These are phyloP conservation scores for Aplodontia rufa DNA, from an alignment of 2,113 vertebrate species.

Conservation along the genomic window DNA sequence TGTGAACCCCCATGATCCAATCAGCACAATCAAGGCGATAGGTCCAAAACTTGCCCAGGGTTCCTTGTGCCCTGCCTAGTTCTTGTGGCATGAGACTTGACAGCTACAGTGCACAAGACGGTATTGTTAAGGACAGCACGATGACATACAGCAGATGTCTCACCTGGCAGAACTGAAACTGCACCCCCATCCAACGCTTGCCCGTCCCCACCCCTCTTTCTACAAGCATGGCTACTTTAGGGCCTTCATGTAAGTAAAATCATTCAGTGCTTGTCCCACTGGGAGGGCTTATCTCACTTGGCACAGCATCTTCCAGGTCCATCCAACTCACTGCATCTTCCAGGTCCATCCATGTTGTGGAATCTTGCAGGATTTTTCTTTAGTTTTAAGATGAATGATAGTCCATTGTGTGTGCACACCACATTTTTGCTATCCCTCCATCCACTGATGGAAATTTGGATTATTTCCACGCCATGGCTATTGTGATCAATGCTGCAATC, in stretches of 20 bases:
- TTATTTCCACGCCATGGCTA: neutral
- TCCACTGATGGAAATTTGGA: neutral
- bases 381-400: neutral
- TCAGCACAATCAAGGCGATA: neutral
- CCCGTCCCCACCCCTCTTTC: neutral
- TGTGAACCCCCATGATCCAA: neutral
- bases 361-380: neutral
- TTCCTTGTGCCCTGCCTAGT: no score
- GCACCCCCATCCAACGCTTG: neutral
- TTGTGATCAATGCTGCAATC: neutral
- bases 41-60: no score
- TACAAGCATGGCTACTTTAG: neutral
- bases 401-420: neutral
- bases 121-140: neutral
- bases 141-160: no score
- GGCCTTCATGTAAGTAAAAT: neutral
- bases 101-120: neutral
- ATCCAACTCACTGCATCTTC: no score
- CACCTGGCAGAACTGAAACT: neutral
- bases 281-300: neutral
- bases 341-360: neutral
- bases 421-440: neutral
- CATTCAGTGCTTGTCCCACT: neutral
- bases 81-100: neutral
- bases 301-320: neutral